Conservation (phyloP, 2,113 vertebrate genomes). For the Sapajus apella region DNA sequence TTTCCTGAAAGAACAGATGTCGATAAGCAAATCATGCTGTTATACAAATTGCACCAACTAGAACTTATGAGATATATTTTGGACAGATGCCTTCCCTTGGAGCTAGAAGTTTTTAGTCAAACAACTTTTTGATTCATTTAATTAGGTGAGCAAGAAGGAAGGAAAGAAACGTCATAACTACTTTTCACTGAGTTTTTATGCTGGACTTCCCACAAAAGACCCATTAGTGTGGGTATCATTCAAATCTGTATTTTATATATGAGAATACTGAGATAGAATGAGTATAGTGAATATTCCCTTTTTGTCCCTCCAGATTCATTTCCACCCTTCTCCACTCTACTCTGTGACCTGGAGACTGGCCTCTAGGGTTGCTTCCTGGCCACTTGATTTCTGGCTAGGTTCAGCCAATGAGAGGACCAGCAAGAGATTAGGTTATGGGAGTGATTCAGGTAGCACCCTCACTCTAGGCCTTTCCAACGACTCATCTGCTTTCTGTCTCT, state of each 20-base stretch:
- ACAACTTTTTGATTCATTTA: neutral
- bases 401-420: neutral
- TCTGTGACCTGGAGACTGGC: neutral
- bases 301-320: neutral
- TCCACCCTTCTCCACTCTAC: neutral
- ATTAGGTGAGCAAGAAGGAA: neutral
- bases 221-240: neutral
- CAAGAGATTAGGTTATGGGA: neutral
- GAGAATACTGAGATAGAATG: neutral
- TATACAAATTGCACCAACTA: neutral
- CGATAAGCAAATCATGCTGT: constrained; percentile 11
- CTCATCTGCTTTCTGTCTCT: no score
- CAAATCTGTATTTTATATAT: neutral
- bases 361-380: neutral
- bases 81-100: neutral
- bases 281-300: neutral
- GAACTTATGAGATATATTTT: neutral
- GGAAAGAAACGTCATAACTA: neutral
- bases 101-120: neutral
- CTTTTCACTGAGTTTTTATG: constrained; percentile 15
- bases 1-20: constrained; percentile 58
- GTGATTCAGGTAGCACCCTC: neutral
- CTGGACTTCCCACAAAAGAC: neutral
- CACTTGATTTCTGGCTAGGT: neutral
- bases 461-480: no score